Conservation (phyloP, 2,797 vertebrate genomes). For the Molothrus aeneus region DNA sequence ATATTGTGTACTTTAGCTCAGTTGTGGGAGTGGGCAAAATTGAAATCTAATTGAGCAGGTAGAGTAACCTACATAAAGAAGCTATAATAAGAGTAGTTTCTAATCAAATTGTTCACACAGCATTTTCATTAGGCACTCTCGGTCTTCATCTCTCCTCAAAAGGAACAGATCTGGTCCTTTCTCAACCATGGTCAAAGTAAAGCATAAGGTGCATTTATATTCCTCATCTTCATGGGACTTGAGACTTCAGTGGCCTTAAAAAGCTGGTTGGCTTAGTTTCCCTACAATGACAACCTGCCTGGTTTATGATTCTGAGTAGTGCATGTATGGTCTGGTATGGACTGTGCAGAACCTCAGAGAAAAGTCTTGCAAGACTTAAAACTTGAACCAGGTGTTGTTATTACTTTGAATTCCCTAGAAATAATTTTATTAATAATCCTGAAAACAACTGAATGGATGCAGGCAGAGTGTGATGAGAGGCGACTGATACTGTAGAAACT, state of each 20-base stretch:
- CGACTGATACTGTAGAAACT: neutral
- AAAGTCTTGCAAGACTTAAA: neutral
- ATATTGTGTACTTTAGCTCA: neutral
- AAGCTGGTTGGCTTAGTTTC: neutral
- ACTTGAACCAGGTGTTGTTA: neutral
- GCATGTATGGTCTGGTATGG: fast-evolving
- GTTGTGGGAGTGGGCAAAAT: neutral
- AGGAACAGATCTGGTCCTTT: neutral
- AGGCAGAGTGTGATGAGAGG: neutral
- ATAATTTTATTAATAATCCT: neutral
- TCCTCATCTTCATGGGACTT: neutral
- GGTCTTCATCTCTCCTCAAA: neutral
- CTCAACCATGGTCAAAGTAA: neutral
- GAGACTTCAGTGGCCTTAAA: neutral
- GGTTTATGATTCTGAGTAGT: neutral
- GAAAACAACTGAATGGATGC: neutral
- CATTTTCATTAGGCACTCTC: neutral
- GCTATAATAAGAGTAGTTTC: neutral
- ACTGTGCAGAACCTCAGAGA: neutral
- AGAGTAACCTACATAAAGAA: neutral
- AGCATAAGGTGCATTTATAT: neutral
- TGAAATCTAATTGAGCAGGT: neutral
- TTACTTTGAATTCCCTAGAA: neutral
- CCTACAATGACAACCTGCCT: neutral
- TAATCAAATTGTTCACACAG: neutral